Evolutionary conservation across 1,140 invertebrate species (phyloP).

Genomic region (Hetaerina americana): DNA sequence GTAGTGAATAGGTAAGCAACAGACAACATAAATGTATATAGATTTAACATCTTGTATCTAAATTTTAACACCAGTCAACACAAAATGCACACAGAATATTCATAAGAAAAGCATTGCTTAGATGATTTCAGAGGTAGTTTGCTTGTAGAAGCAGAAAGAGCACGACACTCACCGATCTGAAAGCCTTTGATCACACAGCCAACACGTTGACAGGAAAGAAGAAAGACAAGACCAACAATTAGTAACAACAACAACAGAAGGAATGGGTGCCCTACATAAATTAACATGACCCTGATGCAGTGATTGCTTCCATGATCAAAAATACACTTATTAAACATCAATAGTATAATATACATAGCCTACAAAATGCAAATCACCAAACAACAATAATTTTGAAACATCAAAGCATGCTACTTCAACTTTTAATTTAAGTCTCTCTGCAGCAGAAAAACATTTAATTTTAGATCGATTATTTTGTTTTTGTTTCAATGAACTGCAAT

Average conservation of each 20-base stretch:
- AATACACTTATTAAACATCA: background rate
- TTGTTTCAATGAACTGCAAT: no score
- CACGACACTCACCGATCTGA: constrained; percentile 34
- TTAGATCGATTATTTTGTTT: no score
- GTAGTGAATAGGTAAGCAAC: background rate
- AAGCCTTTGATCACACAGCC: constrained; percentile 28
- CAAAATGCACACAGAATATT: background rate
- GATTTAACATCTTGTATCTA: background rate
- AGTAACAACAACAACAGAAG: constrained; percentile 12
- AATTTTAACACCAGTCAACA: background rate
- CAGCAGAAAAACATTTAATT: no score
- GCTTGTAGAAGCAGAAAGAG: background rate
- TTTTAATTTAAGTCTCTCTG: background rate
- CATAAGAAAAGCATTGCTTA: background rate
- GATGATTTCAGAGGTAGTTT: background rate
- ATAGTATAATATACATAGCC: constrained; percentile 6
- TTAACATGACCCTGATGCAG: background rate
- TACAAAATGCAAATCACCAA: constrained; percentile 4
- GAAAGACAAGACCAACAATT: constrained; percentile 22
- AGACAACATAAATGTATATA: background rate
- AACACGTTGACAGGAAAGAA: constrained; percentile 21
- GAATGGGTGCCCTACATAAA: constrained; percentile 2
- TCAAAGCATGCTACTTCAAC: constrained; percentile 14
- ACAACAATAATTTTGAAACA: constrained; percentile 9
- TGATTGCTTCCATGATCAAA: constrained; percentile 3